Evolutionary conservation across 2,888 invertebrate genomes (phyloP).

Genomic region (Ophioninae sp.): DNA sequence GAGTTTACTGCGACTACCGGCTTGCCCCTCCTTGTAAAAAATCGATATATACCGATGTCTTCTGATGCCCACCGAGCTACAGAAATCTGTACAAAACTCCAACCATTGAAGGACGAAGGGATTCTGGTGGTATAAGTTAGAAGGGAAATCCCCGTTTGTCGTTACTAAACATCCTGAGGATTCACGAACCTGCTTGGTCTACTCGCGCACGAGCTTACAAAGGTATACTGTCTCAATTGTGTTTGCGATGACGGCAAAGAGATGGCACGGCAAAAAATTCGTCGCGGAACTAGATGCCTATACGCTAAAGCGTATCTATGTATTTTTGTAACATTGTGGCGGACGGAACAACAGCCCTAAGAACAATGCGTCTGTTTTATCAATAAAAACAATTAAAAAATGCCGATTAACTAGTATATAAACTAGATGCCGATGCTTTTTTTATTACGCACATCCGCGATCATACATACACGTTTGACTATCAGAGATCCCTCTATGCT

Average conservation of each 20-base stretch:
- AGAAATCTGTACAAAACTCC: constrained; percentile 12
- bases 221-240: background rate
- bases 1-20: background rate
- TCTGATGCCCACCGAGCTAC: background rate
- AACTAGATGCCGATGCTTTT: too few relatives aligned
- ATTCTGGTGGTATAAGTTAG: constrained; percentile 11
- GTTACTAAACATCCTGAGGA: background rate
- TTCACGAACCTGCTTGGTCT: constrained; percentile 12
- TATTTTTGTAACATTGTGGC: too few relatives aligned
- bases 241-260: background rate
- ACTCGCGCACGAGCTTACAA: background rate
- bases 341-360: too few relatives aligned
- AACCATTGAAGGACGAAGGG: constrained; percentile 6
- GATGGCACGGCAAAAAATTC: too few relatives aligned
- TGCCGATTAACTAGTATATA: too few relatives aligned
- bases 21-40: constrained; percentile 12
- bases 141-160: constrained; percentile 35
- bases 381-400: too few relatives aligned
- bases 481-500: background rate
- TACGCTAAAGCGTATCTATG: too few relatives aligned
- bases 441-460: too few relatives aligned
- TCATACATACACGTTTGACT: background rate
- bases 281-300: too few relatives aligned
- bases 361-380: too few relatives aligned
- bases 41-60: constrained; percentile 12